Percentiles rank a stretch among this genome's conserved stretches.
Evolutionary conservation across 2,113 vertebrate species (phyloP).

Genomic region (Monarcha castaneiventris): DNA sequence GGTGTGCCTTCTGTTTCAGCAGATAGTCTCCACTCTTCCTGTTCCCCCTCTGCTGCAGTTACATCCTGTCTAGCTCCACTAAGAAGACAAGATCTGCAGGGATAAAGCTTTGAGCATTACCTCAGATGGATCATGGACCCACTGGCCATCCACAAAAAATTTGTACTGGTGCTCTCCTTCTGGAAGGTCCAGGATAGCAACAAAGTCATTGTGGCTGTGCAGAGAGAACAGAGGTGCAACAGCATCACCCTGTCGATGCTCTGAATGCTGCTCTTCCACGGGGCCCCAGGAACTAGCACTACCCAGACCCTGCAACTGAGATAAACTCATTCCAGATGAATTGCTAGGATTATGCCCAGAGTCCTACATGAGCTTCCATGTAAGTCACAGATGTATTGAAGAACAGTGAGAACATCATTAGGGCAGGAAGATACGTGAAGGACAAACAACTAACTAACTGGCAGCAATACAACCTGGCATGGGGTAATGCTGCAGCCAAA

Average conservation of each 20-base stretch:
- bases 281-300: not conserved
- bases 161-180: conserved; percentile 99
- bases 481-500: not conserved
- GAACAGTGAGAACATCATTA: not conserved
- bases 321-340: not conserved
- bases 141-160: conserved; percentile 98
- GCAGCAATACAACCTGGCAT: not conserved
- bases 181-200: conserved; percentile 94
- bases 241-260: not conserved
- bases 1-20: not conserved
- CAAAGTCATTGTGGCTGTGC: conserved; percentile 94
- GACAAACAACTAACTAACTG: not conserved
- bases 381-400: not conserved
- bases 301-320: not conserved
- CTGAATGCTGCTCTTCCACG: not conserved
- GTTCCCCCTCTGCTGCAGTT: not conserved
- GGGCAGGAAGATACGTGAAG: not conserved
- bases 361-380: not conserved
- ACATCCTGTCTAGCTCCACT: not conserved
- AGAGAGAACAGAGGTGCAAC: not conserved
- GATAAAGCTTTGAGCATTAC: conserved; percentile 64
- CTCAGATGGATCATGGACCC: conserved; percentile 94
- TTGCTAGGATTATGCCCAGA: not conserved
- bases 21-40: not conserved
- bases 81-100: not conserved